phyloP scores from a whole-genome alignment of 2,888 invertebrate genomes.

The Brachypalpus laphriformis region DNA sequence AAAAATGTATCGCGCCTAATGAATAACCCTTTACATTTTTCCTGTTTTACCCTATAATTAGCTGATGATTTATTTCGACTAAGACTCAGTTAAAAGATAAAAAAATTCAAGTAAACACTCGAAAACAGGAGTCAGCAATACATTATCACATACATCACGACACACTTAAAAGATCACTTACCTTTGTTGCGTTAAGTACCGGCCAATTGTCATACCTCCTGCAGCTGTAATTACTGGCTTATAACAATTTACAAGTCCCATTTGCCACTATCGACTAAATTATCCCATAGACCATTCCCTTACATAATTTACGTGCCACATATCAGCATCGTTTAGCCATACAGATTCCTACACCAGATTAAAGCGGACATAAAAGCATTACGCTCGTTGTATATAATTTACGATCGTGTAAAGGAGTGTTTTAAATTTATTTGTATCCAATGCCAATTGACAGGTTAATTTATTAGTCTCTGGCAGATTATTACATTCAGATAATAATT shows the following conservation, averaged over 20 bases:
- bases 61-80: no score
- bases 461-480: slow-evolving; percentile 25
- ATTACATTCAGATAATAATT: not conserved
- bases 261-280: slow-evolving; percentile 18
- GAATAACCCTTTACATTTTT: no score
- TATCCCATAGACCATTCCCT: slow-evolving; percentile 22
- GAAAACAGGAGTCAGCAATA: not conserved
- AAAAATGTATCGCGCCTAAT: no score
- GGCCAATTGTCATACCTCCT: not conserved
- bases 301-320: slow-evolving; percentile 25
- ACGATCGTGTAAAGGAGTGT: slow-evolving; percentile 1
- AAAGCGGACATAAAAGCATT: slow-evolving; percentile 4
- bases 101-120: no score
- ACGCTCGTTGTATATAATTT: slow-evolving; percentile 30
- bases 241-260: slow-evolving; percentile 31
- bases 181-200: not conserved
- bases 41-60: no score
- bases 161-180: not conserved
- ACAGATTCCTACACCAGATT: slow-evolving; percentile 26
- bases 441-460: slow-evolving; percentile 22
- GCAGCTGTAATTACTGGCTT: slow-evolving; percentile 8
- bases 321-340: slow-evolving; percentile 10
- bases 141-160: not conserved
- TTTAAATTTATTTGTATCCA: slow-evolving; percentile 30
- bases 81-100: no score